Evolutionary conservation across 2,888 invertebrate genomes (phyloP).

Genomic region (Schizotus pectinicornis): DNA sequence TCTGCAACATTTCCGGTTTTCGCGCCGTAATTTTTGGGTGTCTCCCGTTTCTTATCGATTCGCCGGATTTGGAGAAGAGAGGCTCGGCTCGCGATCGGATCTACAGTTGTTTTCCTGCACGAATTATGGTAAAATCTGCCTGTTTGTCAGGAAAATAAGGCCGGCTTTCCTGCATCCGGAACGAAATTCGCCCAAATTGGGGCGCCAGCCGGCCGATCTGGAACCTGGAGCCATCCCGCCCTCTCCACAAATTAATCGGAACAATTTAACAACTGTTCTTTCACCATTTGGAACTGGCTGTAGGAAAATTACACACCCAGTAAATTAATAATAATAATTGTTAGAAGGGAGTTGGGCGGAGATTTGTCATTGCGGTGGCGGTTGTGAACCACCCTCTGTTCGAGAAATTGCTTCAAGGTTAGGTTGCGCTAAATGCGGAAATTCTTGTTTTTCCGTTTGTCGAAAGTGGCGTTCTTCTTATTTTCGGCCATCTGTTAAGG

Average conservation of each 20-base stretch:
- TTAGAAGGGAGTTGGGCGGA: too few species aligned
- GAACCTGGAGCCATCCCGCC: neutral
- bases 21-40: conserved; percentile 17
- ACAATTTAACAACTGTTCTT: neutral
- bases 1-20: conserved; percentile 15
- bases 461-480: neutral
- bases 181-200: conserved; percentile 14
- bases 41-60: conserved; percentile 21
- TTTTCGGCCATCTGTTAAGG: neutral
- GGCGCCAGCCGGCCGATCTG: neutral
- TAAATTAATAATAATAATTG: too few species aligned
- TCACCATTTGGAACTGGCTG: too few species aligned
- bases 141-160: conserved; percentile 27
- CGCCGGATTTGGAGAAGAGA: conserved; percentile 4
- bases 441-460: too few species aligned
- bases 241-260: conserved; percentile 6
- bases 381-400: too few species aligned
- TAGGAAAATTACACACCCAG: too few species aligned
- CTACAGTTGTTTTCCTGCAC: conserved; percentile 28
- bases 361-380: too few species aligned
- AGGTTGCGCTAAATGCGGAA: too few species aligned
- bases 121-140: conserved; percentile 27
- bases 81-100: conserved; percentile 5
- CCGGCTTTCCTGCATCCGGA: conserved; percentile 22
- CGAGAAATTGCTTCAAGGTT: too few species aligned